phyloP scores from a whole-genome alignment of 2,113 vertebrate species.

The Athene cunicularia region DNA sequence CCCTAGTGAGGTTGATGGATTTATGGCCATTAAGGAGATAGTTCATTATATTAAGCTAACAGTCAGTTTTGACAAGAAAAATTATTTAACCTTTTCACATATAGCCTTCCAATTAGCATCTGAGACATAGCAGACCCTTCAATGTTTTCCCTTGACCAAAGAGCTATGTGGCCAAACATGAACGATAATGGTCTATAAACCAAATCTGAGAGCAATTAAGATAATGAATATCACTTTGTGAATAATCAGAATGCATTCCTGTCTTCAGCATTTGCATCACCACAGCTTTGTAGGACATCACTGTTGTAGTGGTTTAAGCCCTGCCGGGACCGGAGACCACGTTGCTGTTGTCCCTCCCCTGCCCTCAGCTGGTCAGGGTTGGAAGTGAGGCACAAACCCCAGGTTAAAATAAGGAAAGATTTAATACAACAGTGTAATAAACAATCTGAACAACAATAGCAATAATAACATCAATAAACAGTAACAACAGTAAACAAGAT shows the following conservation, averaged over 20 bases:
- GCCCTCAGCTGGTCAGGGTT: too few relatives aligned
- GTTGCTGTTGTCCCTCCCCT: too few relatives aligned
- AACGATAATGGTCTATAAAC: background rate
- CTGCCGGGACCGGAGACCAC: too few relatives aligned
- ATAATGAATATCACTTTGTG: background rate
- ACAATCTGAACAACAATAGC: too few relatives aligned
- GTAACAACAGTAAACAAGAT: too few relatives aligned
- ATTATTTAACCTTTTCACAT: background rate
- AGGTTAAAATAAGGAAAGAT: too few relatives aligned
- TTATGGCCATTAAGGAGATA: background rate
- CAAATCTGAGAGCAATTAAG: background rate
- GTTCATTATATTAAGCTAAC: constrained; percentile 3
- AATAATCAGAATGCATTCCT: background rate
- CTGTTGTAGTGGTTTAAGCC: background rate
- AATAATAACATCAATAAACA: too few relatives aligned
- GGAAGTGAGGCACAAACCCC: too few relatives aligned
- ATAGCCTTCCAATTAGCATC: background rate
- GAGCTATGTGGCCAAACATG: background rate
- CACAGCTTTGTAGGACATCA: background rate
- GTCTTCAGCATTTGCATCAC: background rate
- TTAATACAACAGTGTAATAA: too few relatives aligned
- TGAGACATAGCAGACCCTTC: background rate
- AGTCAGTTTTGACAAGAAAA: background rate
- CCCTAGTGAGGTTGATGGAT: background rate
- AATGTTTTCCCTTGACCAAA: background rate